phyloP scores from a whole-genome alignment of 2,113 vertebrate species.

The Tragelaphus strepsiceros region DNA sequence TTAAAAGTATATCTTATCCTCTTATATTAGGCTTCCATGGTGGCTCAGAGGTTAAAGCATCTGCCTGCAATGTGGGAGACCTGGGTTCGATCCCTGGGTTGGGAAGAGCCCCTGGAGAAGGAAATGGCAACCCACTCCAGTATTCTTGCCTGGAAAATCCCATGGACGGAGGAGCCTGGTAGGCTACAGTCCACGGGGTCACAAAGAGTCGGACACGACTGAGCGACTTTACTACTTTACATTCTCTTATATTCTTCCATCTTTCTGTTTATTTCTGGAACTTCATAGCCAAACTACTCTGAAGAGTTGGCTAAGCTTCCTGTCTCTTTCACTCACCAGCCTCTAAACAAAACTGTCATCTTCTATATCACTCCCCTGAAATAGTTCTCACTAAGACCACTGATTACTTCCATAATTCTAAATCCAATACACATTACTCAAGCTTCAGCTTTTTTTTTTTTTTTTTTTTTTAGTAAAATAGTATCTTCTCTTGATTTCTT shows the following conservation, averaged over 20 bases:
- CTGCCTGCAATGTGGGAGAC: too few species aligned
- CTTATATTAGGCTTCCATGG: background rate
- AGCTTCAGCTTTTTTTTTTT: background rate
- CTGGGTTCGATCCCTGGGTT: too few species aligned
- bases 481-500: background rate
- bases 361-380: background rate
- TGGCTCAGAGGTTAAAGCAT: too few species aligned
- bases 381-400: background rate
- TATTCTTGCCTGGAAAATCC: too few species aligned
- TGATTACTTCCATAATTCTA: background rate
- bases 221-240: too few species aligned
- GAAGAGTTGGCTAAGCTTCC: background rate
- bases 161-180: too few species aligned
- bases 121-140: too few species aligned
- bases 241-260: background rate
- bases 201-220: too few species aligned
- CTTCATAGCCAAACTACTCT: background rate
- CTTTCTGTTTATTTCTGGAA: background rate
- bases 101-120: too few species aligned
- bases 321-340: background rate
- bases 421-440: background rate
- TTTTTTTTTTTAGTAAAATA: background rate
- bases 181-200: too few species aligned
- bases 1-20: background rate
- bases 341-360: background rate